phyloP scores from a whole-genome alignment of 2,797 vertebrate genomes.

The Muscicapa striata region DNA sequence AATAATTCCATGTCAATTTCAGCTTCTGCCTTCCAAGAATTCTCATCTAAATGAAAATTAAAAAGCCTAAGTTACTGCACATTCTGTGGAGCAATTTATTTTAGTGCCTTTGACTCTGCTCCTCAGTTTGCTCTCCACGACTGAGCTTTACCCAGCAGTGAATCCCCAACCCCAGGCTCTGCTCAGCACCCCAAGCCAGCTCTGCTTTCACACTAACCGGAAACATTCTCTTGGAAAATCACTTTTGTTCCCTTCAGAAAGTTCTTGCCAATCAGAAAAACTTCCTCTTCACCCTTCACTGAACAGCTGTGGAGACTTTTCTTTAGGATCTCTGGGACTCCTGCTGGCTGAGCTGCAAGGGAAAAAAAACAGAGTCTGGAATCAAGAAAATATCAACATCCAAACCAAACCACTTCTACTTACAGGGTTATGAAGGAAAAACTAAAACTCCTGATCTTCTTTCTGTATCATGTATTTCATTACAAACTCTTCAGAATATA shows the following conservation, averaged over 20 bases:
- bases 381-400: slow-evolving; percentile 24
- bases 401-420: neutral
- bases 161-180: neutral
- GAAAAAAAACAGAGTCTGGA: neutral
- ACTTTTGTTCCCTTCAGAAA: slow-evolving; percentile 99
- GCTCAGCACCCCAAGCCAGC: neutral
- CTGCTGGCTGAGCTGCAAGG: slow-evolving; percentile 94
- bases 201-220: slow-evolving; percentile 80
- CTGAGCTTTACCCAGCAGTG: neutral
- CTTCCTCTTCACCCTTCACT: slow-evolving; percentile 92
- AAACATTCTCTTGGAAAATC: slow-evolving; percentile 94
- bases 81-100: neutral
- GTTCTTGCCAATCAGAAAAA: slow-evolving; percentile 99
- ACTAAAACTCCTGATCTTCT: neutral
- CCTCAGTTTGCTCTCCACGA: neutral
- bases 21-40: slow-evolving; percentile 95
- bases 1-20: slow-evolving; percentile 99
- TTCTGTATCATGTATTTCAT: neutral
- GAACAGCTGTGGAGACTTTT: slow-evolving; percentile 96
- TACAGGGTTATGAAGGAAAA: neutral
- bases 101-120: neutral
- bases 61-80: neutral
- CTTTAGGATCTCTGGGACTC: slow-evolving; percentile 96
- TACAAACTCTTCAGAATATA: neutral
- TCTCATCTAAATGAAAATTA: slow-evolving; percentile 86